These are phyloP conservation scores for Rhinoderma darwinii DNA, from an alignment of 2,113 vertebrate genomes.

Conservation along the genomic window DNA sequence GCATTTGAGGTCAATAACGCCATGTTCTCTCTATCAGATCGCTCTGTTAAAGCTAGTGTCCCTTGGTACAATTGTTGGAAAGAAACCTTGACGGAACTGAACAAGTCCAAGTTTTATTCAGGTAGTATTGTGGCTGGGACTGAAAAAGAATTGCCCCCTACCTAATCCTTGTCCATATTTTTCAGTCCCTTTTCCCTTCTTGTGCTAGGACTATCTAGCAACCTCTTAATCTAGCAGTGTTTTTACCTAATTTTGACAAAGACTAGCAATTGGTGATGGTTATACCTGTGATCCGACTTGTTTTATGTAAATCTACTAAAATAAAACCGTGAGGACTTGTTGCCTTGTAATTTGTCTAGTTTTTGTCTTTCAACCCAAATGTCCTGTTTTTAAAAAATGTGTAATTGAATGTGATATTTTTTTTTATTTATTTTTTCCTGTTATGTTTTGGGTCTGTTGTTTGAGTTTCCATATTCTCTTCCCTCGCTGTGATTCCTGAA, in stretches of 20 bases:
- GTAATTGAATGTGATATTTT: background rate
- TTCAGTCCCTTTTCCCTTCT: slow-evolving; percentile 64
- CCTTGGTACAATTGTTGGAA: slow-evolving; percentile 92
- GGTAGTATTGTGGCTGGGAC: slow-evolving; percentile 79
- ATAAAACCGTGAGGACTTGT: background rate
- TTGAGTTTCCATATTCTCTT: background rate
- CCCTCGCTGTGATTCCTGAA: background rate
- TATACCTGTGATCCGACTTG: slow-evolving; percentile 45
- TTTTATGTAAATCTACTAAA: slow-evolving; percentile 37
- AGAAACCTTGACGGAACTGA: slow-evolving; percentile 87
- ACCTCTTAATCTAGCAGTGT: slow-evolving; percentile 62
- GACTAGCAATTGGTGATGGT: slow-evolving; percentile 64
- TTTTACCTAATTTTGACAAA: slow-evolving; percentile 59
- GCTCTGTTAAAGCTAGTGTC: slow-evolving; percentile 89
- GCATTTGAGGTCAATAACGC: slow-evolving; percentile 69
- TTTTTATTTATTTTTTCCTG: background rate
- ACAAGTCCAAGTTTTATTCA: slow-evolving; percentile 85
- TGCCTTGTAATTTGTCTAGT: background rate
- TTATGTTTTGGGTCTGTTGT: background rate
- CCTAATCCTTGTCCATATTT: slow-evolving; percentile 64
- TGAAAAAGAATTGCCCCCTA: slow-evolving; percentile 65
- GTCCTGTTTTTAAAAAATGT: background rate
- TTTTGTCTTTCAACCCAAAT: background rate
- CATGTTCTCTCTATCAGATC: slow-evolving; percentile 85
- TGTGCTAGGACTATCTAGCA: slow-evolving; percentile 65